phyloP scores from a whole-genome alignment of 2,113 vertebrate genomes.

The Trochalopteron elliotii region DNA sequence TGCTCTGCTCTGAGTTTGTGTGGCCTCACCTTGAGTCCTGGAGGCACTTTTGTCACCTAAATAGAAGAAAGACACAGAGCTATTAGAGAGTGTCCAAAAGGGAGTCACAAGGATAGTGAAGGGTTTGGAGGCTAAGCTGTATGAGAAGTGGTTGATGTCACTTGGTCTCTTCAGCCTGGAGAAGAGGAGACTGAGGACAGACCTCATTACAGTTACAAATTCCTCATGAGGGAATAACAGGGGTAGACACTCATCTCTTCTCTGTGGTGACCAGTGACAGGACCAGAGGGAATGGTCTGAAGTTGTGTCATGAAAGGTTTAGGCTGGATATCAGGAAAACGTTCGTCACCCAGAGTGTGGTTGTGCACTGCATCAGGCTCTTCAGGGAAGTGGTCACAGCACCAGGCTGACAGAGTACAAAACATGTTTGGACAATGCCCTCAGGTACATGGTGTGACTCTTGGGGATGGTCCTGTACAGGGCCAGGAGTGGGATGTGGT shows the following conservation, averaged over 20 bases:
- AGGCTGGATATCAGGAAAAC: background rate
- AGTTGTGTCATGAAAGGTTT: background rate
- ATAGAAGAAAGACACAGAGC: background rate
- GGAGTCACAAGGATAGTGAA: background rate
- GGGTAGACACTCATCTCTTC: background rate
- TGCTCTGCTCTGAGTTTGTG: background rate
- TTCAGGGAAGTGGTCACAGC: background rate
- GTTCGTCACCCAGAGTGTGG: too few relatives aligned
- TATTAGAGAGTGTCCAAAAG: too few relatives aligned
- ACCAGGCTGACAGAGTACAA: background rate
- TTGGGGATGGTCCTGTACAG: background rate
- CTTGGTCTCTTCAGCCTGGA: background rate
- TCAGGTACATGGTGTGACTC: background rate
- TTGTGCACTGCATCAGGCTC: background rate
- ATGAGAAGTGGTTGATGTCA: background rate
- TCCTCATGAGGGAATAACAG: background rate
- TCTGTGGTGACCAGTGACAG: background rate
- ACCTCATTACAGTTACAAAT: background rate
- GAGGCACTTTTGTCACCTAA: background rate
- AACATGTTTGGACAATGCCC: background rate
- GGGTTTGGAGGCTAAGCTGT: too few relatives aligned
- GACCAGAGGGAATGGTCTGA: background rate
- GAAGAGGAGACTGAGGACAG: background rate
- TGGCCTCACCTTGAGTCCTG: background rate
- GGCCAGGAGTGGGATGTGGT: background rate